Base-by-base conservation (phyloP, 2,888 invertebrate species). In the Marronus borbonicus region DNA sequence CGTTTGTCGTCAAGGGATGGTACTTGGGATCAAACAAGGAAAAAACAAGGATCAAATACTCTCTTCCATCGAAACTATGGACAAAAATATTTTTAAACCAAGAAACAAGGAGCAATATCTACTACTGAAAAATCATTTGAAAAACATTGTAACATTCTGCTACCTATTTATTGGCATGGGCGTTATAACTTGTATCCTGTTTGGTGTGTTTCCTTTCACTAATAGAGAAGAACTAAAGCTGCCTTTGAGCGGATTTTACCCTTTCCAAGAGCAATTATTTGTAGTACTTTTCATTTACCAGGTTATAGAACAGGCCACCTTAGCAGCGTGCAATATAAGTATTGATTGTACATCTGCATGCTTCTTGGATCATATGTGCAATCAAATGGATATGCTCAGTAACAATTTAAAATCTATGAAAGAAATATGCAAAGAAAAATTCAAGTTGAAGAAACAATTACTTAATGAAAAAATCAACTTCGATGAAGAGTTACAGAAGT, bases 281-380 rank as follows among this genome's bases (percentile, higher is more conserved):
- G 28, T 14, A 24, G 3, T 31, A 28, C 28, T 62, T 14, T 62
- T 28, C 10, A 28, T 24, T 28, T 62, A 31, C 14, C 62, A 62
- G 14, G 10, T 31, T 3, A n/a, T 31, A 2, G 28, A 31, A 5
- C 14, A 62, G 24, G 31, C 2, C 4, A 28, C 10, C 4, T 1
- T 62, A 12, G 62, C 28, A 31, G 12, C 31, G n/a, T 28, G 62
- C 28, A 62, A 31, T 62, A 62, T 31, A 24, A 62, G 62, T 31
- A 28, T 62, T 14, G 31, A 62, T 28, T 62, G 62, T 62, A 62
- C 31, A 62, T 28, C 10, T 62, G 62, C n/a, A 62, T 62, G 62
- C 24, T 31, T 62, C 2, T n/a, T 62, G 62, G 62, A 62, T 62
- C 62, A 62, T 31, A 62, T 62, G 62, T 62, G 62, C 28, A 62